Evolutionary conservation across 2,888 invertebrate genomes (phyloP), one percentile per base, ranked within the genome.

Genomic region (Sphaeridia pumilis): DNA sequence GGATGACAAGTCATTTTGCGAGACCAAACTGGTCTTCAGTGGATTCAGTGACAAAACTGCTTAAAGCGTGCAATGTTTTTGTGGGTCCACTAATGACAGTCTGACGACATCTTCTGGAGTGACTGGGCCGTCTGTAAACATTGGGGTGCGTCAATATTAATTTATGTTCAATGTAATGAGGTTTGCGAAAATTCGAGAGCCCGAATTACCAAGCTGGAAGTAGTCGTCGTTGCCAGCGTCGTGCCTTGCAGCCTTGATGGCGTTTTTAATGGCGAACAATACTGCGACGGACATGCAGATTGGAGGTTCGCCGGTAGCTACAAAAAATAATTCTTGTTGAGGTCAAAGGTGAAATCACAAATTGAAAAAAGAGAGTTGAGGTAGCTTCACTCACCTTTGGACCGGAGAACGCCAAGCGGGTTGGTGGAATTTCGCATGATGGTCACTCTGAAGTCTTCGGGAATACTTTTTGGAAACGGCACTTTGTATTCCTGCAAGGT

Each of bases 371-470:
- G n/a, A n/a, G n/a, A n/a, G n/a, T n/a, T n/a, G n/a, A n/a, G n/a
- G n/a, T n/a, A n/a, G n/a, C n/a, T n/a, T n/a, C n/a, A n/a, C n/a
- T n/a, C n/a, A n/a, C n/a, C n/a, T 77, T 87, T 87, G 0, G 84
- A 84, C 50, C 84, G 75, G 58, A 85, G 71, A 10, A 84, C 78
- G 17, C 84, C 84, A 10, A 71, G 67, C 1, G 76, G 74, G 68
- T 84, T 85, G 10, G 75, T 72, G 24, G 78, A 75, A 66, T 83
- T 81, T 60, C 79, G 77, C 34, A 78, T 72, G 58, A 87, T 77
- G 58, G 79, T 79, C 3, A 86, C 73, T 57, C 64, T 45, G 28
- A 66, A 52, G 44, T 66, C 66, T 38, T 64, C 62, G 1, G 65
- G 61, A 42, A 65, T 63, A 31, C 63, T 61, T 46, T 63, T 61